Base-by-base conservation (phyloP, 2,113 vertebrate species). In the Pagrus major region DNA sequence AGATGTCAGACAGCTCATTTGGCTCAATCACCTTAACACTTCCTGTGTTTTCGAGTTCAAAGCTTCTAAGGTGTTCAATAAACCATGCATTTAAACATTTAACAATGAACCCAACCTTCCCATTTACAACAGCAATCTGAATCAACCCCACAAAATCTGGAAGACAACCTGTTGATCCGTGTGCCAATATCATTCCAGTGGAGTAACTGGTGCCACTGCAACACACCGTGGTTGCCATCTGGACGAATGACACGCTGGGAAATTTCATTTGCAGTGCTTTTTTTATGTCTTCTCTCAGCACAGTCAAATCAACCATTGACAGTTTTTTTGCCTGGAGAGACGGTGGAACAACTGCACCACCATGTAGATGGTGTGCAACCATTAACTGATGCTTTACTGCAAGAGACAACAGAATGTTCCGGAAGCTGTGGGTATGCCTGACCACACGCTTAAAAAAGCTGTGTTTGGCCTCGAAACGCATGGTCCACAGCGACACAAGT, bases 381-480 rank as follows among this genome's bases (percentile, higher is more conserved):
- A 78, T 78, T 21, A 78, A 20, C 52, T 78, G 42, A 59, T 78
- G 61, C 29, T 74, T 78, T 5, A 60, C 39, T 46, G 69, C 20
- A 4, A 77, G 55, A 64, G 66, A 76, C 15, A 71, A 7, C 12
- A 77, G 18, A 31, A 80, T 65, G 51, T 83, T 66, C 10, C 44
- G 6, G 51, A 76, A 76, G 2, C 16, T 9, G 6, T 64, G 15
- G 4, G 41, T 71, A 55, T 83, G 63, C 4, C 80, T 77, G 12
- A 71, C 80, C 0, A 52, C 33, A 33, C 37, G 35, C 35, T 81
- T 76, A 9, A 81, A 81, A 21, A 81, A 81, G 15, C 70, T 59
- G 27, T 73, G 78, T 42, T 76, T 81, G 7, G 74, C 58, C 29
- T 83, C 51, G 8, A 69, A 76, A n/a, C n/a, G n/a, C n/a, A n/a